These are phyloP conservation scores for Protobothrops flavoviridis DNA, from an alignment of 2,113 vertebrate genomes.

Conservation along the genomic window DNA sequence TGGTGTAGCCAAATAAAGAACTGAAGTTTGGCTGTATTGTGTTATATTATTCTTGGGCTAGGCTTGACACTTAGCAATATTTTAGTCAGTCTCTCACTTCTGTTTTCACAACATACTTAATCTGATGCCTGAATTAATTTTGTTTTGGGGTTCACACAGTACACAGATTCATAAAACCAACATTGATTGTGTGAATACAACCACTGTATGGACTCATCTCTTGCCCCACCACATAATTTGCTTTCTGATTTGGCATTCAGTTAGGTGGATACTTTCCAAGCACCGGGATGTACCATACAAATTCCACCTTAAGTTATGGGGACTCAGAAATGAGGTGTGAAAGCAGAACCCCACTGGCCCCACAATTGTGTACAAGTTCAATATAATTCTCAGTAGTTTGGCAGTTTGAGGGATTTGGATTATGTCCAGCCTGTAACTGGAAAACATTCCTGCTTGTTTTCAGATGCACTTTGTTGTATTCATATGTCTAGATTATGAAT, in stretches of 20 bases:
- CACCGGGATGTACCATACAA: not conserved
- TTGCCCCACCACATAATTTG: not conserved
- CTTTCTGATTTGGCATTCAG: not conserved
- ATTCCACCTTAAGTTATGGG: not conserved
- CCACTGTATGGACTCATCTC: not conserved
- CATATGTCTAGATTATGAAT: not conserved
- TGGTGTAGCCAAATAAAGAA: not conserved
- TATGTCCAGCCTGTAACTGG: not conserved
- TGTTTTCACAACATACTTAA: not conserved
- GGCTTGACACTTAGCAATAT: not conserved
- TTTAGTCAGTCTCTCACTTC: not conserved
- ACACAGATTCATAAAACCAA: not conserved
- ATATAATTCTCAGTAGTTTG: not conserved
- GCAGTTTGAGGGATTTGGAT: not conserved
- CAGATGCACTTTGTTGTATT: not conserved
- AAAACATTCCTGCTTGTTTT: not conserved
- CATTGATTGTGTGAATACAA: not conserved
- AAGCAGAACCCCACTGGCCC: not conserved
- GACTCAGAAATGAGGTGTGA: not conserved
- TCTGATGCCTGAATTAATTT: not conserved
- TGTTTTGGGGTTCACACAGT: not conserved
- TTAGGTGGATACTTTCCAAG: not conserved
- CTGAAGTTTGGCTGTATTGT: not conserved
- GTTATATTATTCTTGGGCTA: not conserved
- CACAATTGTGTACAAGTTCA: not conserved